Base-by-base conservation (phyloP, 2,888 invertebrate species). In the Agonum fuliginosum region DNA sequence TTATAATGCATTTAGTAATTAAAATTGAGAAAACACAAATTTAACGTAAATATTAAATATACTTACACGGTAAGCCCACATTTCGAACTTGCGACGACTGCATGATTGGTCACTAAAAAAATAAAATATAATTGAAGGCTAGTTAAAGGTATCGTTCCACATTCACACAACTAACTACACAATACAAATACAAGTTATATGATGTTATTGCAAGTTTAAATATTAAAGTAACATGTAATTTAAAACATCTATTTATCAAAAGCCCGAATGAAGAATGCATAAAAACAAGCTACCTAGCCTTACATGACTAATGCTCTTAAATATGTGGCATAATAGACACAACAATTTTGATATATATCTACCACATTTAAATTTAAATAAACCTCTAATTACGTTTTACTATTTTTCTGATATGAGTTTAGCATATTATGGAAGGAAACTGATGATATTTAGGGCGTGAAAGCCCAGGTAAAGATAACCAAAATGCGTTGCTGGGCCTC, bases 241-340 rank as follows among this genome's bases (percentile, higher is more conserved):
- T 17, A 14, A 34, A 17, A 5, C 34, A 34, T 17, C 14, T 62
- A 37, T 62, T 34, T 62, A 12, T 17, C 10, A 30, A 62, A 62
- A 30, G 4, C 20, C 6, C 17, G 10, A 27, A 24, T 22, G 27
- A 70, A 46, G 46, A 14, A 12, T 14, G 27, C 14, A 62, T 75
- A 77, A 77, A 54, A 77, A 77, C 69, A 77, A 70, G 41, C 34
- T 27, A 77, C 77, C 77, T 77, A 77, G 77, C 77, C 43, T 77
- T 51, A 51, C 77, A 77, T 77, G 77, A 77, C 77, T 77, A 70
- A 54, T 70, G 51, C 76, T 30, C 54, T 19, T 22, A 69, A 62
- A 37, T 73, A 65, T 75, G 75, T 76, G 37, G 48, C 48, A 48
- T 67, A 51, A 27, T 69, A 51, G 30, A 10, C 1, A 27, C n/a